Base-by-base conservation (phyloP, 2,113 vertebrate species). In the Hypomesus transpacificus region DNA sequence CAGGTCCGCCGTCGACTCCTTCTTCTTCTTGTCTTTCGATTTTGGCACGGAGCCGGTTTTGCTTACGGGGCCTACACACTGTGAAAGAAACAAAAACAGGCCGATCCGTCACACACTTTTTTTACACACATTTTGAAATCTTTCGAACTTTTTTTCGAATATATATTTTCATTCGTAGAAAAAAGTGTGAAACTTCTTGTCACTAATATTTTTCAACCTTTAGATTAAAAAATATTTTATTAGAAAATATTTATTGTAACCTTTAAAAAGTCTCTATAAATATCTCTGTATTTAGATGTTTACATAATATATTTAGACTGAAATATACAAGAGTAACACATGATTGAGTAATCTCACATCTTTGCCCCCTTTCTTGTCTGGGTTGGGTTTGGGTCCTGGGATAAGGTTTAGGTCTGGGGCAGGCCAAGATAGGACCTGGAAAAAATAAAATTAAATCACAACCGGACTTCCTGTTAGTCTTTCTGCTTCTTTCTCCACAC, bases 401-500 rank as follows among this genome's bases (percentile, higher is more conserved):
- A 1, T 75, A 28, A 87, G 87, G 3, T 79, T 56, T 0, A 26
- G 1, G 2, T 46, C 39, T 7, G 5, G 0, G 0, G 77, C 8
- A 0, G 91, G 92, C 93, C 94, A 94, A 0, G 89, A 91, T 0
- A 93, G 67, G 9, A 90, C 82, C 93, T 95, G 70, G 13, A 53
- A n/a, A 46, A n/a, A 54, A 54, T 6, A 54, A 16, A 61, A 16
- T 16, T 28, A 9, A 61, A 24, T 61, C 24, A 14, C 3, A 61
- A 61, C 17, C 53, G 28, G 14, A 18, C 21, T 28, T 68, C 53
- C 16, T 16, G 17, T 17, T 20, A 4, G 4, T 54, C 53, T 2
- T 34, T 34, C n/a, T 7, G 17, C 8, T 20, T 11, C 14, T 54
- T 26, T 2, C 26, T 22, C 61, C 61, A 34, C 3, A 34, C 18